A percentile compares a stretch with the other conserved stretches of the same genome.
phyloP scores from a whole-genome alignment of 2,888 invertebrate genomes.

The Campoplex capitator region DNA sequence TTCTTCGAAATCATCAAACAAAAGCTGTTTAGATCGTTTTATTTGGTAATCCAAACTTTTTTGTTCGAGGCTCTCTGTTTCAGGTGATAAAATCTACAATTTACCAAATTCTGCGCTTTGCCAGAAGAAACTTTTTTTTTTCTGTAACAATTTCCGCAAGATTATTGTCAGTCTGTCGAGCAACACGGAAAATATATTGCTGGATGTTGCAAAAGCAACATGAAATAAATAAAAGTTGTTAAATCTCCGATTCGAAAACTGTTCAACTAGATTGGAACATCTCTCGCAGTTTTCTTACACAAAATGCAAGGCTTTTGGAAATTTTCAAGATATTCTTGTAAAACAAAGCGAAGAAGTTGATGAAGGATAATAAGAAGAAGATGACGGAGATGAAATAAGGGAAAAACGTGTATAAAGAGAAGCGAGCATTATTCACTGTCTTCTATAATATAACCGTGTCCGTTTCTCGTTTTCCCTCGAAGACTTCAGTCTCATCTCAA shows the following conservation, averaged over 20 bases:
- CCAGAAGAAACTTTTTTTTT: neutral
- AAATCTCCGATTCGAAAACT: too few species aligned
- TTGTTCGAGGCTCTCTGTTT: neutral
- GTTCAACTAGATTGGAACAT: neutral
- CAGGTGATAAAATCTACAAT: neutral
- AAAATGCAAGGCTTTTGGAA: neutral
- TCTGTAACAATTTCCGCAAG: too few species aligned
- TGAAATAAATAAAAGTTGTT: neutral
- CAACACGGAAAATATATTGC: too few species aligned
- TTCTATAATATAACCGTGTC: conserved; percentile 83
- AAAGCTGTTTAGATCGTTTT: conserved; percentile 36
- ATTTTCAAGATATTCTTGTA: conserved; percentile 43
- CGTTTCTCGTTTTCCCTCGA: conserved; percentile 79
- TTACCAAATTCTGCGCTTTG: neutral
- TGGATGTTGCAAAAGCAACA: neutral
- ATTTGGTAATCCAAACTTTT: conserved; percentile 25
- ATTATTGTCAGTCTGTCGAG: neutral
- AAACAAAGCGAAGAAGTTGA: conserved; percentile 48
- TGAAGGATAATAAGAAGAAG: conserved; percentile 66
- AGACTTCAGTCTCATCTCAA: conserved; percentile 79
- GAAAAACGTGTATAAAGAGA: conserved; percentile 70
- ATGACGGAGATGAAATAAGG: conserved; percentile 76
- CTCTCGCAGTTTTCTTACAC: neutral
- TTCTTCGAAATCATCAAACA: conserved; percentile 47
- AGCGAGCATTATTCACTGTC: conserved; percentile 77